Evolutionary conservation across 2,888 invertebrate genomes (phyloP).

Genomic region (Mactromeris polynyma): DNA sequence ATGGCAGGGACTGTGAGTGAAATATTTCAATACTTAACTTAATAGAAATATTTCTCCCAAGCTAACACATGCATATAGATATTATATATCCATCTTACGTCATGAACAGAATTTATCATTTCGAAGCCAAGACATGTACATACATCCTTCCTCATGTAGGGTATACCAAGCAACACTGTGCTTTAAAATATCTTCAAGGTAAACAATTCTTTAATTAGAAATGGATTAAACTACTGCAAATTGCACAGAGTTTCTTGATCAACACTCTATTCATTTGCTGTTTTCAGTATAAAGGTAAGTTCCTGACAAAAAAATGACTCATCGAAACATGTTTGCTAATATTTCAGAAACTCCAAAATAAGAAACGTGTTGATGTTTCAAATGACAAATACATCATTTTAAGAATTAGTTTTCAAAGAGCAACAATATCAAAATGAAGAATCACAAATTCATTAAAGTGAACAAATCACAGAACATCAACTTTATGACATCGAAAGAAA

Average conservation of each 20-base stretch:
- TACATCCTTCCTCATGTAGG: not conserved
- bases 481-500: not conserved
- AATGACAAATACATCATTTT: conserved; percentile 3
- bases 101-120: not conserved
- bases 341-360: conserved; percentile 1
- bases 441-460: not conserved
- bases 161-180: not conserved
- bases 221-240: not conserved
- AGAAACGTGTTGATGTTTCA: not conserved
- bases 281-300: not conserved
- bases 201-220: not conserved
- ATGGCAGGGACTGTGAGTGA: not conserved
- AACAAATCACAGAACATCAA: not conserved
- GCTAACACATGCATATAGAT: not conserved
- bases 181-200: not conserved
- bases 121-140: not conserved
- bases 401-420: not conserved
- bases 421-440: not conserved
- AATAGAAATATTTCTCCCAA: not conserved
- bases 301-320: not conserved
- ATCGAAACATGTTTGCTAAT: not conserved
- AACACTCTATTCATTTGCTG: not conserved
- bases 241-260: not conserved
- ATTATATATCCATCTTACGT: not conserved
- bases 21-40: not conserved